Conservation (phyloP, 2,888 invertebrate species). For the Drosophila peninsularis region DNA sequence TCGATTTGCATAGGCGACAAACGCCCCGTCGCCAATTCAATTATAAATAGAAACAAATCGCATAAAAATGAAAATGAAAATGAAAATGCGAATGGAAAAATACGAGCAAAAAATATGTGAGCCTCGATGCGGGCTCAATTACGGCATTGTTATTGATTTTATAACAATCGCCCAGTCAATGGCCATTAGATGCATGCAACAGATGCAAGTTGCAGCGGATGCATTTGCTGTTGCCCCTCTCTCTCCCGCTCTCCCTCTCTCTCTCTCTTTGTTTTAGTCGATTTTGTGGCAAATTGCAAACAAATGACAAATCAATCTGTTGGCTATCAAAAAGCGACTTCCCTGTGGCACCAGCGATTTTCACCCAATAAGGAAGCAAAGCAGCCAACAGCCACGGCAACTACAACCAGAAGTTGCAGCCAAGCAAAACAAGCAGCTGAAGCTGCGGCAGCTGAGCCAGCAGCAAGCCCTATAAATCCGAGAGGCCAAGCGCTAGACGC, state of each 20-base stretch:
- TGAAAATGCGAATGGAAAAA: neutral
- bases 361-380: conserved; percentile 79
- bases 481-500: conserved; percentile 30
- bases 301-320: conserved; percentile 76
- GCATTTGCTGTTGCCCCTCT: conserved; percentile 28
- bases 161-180: conserved; percentile 70
- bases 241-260: neutral
- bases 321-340: conserved; percentile 72
- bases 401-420: conserved; percentile 70
- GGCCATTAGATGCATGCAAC: conserved; percentile 65
- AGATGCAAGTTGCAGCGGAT: conserved; percentile 8
- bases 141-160: conserved; percentile 68
- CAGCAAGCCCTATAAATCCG: conserved; percentile 67
- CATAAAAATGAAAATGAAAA: conserved; percentile 5
- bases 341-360: conserved; percentile 65
- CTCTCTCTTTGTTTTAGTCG: neutral
- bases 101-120: conserved; percentile 19
- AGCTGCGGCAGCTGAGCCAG: conserved; percentile 24
- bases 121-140: conserved; percentile 35
- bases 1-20: conserved; percentile 70
- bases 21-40: conserved; percentile 36
- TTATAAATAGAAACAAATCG: conserved; percentile 16
- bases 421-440: conserved; percentile 55
- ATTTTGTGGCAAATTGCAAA: conserved; percentile 54
- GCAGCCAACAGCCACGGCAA: conserved; percentile 40